These are phyloP conservation scores for Cephus sareptanus DNA, from an alignment of 2,888 invertebrate genomes.

Conservation along the genomic window DNA sequence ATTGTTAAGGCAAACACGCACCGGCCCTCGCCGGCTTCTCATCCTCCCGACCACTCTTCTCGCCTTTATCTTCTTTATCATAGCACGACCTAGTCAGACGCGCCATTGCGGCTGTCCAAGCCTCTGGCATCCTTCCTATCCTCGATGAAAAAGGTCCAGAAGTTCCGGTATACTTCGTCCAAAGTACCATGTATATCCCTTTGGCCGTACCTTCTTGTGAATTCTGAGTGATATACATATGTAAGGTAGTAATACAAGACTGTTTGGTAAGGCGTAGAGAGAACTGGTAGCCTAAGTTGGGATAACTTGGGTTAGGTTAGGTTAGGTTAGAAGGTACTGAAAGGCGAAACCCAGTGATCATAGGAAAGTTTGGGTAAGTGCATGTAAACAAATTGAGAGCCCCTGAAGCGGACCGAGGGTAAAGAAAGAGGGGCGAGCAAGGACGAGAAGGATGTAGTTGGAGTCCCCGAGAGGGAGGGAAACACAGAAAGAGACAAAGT, in stretches of 20 bases:
- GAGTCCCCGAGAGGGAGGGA: conserved; percentile 18
- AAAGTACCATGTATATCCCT: background rate
- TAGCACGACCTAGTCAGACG: conserved; percentile 15
- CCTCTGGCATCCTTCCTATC: background rate
- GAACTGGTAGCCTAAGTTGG: background rate
- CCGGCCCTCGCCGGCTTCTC: conserved; percentile 6
- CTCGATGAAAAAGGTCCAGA: background rate
- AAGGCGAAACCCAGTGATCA: background rate
- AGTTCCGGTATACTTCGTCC: background rate
- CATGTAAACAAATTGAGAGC: conserved; percentile 48
- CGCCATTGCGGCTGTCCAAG: background rate
- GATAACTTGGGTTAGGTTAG: background rate
- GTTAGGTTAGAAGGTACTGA: conserved; percentile 4
- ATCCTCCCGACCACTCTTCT: conserved; percentile 11
- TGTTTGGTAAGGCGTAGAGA: background rate
- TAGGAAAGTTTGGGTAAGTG: background rate
- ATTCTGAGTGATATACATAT: background rate
- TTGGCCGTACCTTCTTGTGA: background rate
- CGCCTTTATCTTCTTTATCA: conserved; percentile 36
- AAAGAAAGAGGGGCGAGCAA: conserved; percentile 16
- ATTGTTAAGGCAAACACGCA: conserved; percentile 50
- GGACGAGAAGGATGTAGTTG: conserved; percentile 11
- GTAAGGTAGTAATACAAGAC: background rate
- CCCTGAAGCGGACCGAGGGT: conserved; percentile 18
- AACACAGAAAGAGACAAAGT: conserved; percentile 11